Conservation (phyloP, 2,888 invertebrate species). For the Parapristionchus giblindavisi region DNA sequence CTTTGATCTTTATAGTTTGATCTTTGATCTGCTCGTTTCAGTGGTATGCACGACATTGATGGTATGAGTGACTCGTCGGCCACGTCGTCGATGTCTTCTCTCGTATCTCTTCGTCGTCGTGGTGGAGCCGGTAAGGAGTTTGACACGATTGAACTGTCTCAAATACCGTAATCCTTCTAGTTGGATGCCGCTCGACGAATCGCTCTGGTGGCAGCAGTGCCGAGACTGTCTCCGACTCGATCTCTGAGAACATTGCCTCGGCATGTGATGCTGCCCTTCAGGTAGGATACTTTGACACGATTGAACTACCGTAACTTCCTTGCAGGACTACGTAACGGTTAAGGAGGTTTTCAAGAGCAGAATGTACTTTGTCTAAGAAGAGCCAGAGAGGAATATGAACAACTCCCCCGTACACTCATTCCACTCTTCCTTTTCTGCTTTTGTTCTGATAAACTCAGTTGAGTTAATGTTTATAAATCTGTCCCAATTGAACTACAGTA, state of each 20-base stretch:
- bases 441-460: constrained; percentile 35
- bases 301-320: constrained; percentile 1
- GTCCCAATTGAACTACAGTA: too few relatives aligned
- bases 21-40: constrained; percentile 5
- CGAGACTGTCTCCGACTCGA: constrained; percentile 34
- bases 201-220: constrained; percentile 34
- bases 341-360: constrained; percentile 58
- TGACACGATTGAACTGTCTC: not conserved
- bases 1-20: not conserved
- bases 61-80: constrained; percentile 40
- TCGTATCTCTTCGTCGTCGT: constrained; percentile 32
- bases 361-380: constrained; percentile 57
- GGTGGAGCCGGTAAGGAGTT: not conserved
- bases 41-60: constrained; percentile 49
- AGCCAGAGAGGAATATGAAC: not conserved
- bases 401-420: constrained; percentile 14
- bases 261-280: constrained; percentile 36
- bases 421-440: constrained; percentile 34
- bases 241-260: constrained; percentile 34
- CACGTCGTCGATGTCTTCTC: constrained; percentile 34
- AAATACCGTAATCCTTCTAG: not conserved
- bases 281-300: constrained; percentile 18
- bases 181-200: constrained; percentile 17
- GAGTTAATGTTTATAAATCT: constrained; percentile 33
- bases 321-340: constrained; percentile 61